phyloP scores from a whole-genome alignment of 23 tunicate species.

The Phallusia fumigata region DNA sequence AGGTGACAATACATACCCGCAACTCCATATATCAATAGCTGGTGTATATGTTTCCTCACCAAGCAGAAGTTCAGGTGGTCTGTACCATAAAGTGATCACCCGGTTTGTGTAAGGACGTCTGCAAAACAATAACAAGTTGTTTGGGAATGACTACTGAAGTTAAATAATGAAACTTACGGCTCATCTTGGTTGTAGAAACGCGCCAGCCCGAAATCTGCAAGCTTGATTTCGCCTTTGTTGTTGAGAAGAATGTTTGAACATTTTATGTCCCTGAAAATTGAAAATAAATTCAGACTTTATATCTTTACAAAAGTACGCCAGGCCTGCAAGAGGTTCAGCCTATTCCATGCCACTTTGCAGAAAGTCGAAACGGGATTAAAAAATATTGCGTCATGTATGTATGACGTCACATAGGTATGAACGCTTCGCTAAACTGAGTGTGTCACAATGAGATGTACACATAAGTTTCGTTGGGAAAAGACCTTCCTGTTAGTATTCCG shows the following conservation, averaged over 20 bases:
- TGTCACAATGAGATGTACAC: no score
- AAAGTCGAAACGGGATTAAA: no score
- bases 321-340: no score
- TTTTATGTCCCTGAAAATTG: slow-evolving; percentile 73
- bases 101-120: slow-evolving; percentile 42
- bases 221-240: slow-evolving; percentile 89
- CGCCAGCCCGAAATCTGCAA: slow-evolving; percentile 63
- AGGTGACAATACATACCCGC: slow-evolving; percentile 55
- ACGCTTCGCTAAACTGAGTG: no score
- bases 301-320: no score
- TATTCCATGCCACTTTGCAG: no score
- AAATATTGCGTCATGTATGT: no score
- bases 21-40: slow-evolving; percentile 92
- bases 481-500: no score
- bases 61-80: slow-evolving; percentile 86
- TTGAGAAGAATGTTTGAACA: slow-evolving; percentile 95
- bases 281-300: no score
- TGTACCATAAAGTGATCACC: slow-evolving; percentile 94
- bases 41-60: slow-evolving; percentile 94
- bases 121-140: neutral
- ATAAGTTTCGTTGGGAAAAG: no score
- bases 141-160: neutral
- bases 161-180: slow-evolving; percentile 41
- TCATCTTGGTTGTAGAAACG: slow-evolving; percentile 63
- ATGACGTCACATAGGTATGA: no score